Evolutionary conservation across 2,797 vertebrate species (phyloP).

Genomic region (Channa striata): DNA sequence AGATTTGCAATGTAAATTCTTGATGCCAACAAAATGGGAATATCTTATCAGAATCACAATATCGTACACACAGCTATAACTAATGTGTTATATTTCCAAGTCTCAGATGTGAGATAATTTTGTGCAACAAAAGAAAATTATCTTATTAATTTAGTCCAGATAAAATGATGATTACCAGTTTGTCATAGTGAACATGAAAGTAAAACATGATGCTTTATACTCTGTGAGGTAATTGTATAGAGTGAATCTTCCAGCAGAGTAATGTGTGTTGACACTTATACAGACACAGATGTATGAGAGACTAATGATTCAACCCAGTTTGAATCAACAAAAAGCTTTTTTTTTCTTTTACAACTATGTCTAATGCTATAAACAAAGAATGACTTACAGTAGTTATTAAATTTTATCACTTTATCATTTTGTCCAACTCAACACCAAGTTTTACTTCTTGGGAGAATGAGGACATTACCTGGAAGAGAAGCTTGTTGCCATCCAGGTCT

Average conservation of each 20-base stretch:
- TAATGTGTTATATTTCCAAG: no score
- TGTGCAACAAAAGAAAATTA: no score
- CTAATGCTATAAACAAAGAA: constrained; percentile 13
- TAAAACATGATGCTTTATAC: constrained; percentile 1
- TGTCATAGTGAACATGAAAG: constrained; percentile 2
- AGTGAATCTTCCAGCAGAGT: constrained; percentile 19
- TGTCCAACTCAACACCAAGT: not conserved
- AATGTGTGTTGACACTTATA: constrained; percentile 29
- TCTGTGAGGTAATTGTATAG: constrained; percentile 54
- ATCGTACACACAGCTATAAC: no score
- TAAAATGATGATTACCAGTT: constrained; percentile 12
- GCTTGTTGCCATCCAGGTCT: constrained; percentile 94
- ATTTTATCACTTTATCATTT: not conserved
- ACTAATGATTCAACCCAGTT: constrained; percentile 8
- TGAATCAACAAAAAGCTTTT: constrained; percentile 24
- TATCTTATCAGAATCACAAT: no score
- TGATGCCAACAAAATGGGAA: not conserved
- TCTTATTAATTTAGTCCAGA: not conserved
- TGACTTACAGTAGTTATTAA: constrained; percentile 9
- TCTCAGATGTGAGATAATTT: no score
- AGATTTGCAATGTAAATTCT: no score
- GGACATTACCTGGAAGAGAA: constrained; percentile 91
- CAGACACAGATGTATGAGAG: constrained; percentile 20
- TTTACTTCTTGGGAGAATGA: not conserved
- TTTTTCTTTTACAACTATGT: not conserved